These are phyloP conservation scores for Ecliptopera silaceata DNA, from an alignment of 2,888 invertebrate species.

Conservation along the genomic window DNA sequence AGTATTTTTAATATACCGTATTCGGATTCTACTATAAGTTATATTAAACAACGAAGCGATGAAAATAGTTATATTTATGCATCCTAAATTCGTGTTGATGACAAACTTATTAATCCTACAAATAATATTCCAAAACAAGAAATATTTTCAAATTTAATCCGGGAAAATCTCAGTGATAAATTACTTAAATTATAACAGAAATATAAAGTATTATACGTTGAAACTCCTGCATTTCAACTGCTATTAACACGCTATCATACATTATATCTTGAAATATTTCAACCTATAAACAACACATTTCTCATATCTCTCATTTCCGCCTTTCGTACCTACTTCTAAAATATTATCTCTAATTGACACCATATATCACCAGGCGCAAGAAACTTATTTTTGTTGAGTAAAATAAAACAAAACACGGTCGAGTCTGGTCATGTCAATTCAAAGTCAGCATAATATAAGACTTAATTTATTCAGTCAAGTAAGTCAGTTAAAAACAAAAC, in stretches of 20 bases:
- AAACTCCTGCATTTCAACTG: slow-evolving; percentile 30
- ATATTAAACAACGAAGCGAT: too few species aligned
- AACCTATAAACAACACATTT: slow-evolving; percentile 44
- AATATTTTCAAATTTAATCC: neutral
- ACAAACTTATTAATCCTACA: slow-evolving; percentile 10
- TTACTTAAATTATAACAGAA: slow-evolving; percentile 15
- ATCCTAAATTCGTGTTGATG: slow-evolving; percentile 2
- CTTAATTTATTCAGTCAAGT: neutral
- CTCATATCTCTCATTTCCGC: slow-evolving; percentile 46
- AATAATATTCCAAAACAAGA: slow-evolving; percentile 2
- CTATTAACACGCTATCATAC: slow-evolving; percentile 28
- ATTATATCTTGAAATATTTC: slow-evolving; percentile 42
- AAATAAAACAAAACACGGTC: neutral
- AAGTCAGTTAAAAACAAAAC: neutral
- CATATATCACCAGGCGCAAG: slow-evolving; percentile 47
- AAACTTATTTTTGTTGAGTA: neutral
- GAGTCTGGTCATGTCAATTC: neutral
- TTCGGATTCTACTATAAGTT: too few species aligned
- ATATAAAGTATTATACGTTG: slow-evolving; percentile 10
- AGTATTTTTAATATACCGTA: too few species aligned
- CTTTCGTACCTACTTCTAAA: slow-evolving; percentile 36
- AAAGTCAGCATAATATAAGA: neutral
- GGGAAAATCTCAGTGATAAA: slow-evolving; percentile 7
- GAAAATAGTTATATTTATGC: neutral
- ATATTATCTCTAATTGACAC: slow-evolving; percentile 46